phyloP scores from a whole-genome alignment of 2,888 invertebrate genomes.

The Acleris cristana region DNA sequence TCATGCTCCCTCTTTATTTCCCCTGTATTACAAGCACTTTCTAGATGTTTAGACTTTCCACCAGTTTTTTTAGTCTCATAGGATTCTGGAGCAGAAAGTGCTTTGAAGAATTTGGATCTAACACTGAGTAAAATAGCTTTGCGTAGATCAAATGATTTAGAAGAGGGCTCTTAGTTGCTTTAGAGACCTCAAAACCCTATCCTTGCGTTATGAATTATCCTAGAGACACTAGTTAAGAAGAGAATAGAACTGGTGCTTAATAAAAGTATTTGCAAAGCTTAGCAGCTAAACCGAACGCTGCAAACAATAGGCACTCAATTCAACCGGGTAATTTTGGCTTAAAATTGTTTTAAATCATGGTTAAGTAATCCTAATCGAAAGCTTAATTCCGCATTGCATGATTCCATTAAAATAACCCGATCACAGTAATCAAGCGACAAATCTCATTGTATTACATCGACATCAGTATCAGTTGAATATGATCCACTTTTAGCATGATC shows the following conservation, averaged over 20 bases:
- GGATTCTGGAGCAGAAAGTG: slow-evolving; percentile 35
- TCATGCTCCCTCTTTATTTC: slow-evolving; percentile 57
- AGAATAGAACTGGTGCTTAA: slow-evolving; percentile 45
- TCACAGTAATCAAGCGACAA: slow-evolving; percentile 36
- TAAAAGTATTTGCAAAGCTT: slow-evolving; percentile 65
- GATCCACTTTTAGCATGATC: slow-evolving; percentile 35
- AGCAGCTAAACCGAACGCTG: slow-evolving; percentile 60
- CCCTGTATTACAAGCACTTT: slow-evolving; percentile 61
- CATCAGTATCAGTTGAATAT: slow-evolving; percentile 33
- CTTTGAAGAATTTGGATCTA: slow-evolving; percentile 42
- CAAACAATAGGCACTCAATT: slow-evolving; percentile 42
- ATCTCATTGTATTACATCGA: slow-evolving; percentile 28
- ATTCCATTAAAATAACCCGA: slow-evolving; percentile 50
- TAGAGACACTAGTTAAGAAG: slow-evolving; percentile 64
- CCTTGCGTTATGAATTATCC: slow-evolving; percentile 54
- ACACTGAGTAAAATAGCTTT: slow-evolving; percentile 69
- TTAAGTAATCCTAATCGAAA: slow-evolving; percentile 28
- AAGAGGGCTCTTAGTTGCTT: slow-evolving; percentile 65
- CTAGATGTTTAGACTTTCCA: slow-evolving; percentile 53
- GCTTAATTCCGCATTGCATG: slow-evolving; percentile 51
- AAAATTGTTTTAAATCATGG: slow-evolving; percentile 13
- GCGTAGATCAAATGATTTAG: slow-evolving; percentile 65
- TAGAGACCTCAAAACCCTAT: slow-evolving; percentile 64
- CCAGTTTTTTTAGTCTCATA: slow-evolving; percentile 45
- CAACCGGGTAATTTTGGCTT: slow-evolving; percentile 3